Base-by-base conservation (phyloP, 1,140 invertebrate species). In the Drosophila novamexicana region DNA sequence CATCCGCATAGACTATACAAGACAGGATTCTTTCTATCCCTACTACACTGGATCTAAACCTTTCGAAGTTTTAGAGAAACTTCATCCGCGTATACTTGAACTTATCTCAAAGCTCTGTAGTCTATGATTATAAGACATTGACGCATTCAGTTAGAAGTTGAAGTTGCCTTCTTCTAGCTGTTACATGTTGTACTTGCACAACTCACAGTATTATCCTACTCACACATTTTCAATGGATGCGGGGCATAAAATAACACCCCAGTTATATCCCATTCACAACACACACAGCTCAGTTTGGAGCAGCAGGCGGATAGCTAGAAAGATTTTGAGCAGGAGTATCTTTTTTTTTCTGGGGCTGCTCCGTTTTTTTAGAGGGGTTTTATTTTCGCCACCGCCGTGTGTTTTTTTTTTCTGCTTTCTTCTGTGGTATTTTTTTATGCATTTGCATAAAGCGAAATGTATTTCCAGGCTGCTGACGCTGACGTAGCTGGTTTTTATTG, bases 381-480 rank as follows among this genome's bases (percentile, higher is more conserved):
- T 58, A 22, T 56, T 67, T 67, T 58, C 22, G 37, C 37, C 22
- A 56, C 32, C 44, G 50, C 67, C 18, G 1, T 18, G 18, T 18
- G 44, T 56, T 63, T 75, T 37, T 64, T 64, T 68, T 54, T 53
- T 74, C 49, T 52, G 39, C 16, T n/a, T 5, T 1, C n/a, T 22
- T 36, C 18, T 68, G 34, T 68, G 47, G 39, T 72, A 57, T 81
- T 81, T 82, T 85, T 77, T 84, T 54, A 63, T 88, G 74, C 74
- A 84, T 88, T 89, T 83, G 83, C 83, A 86, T 86, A 86, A 79
- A 82, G 79, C 76, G 66, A 79, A 88, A 89, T 89, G 67, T 80
- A 80, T 89, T 88, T 88, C 61, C 77, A 79, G 67, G 67, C 74
- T 83, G 79, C 75, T 81, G 47, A 16, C 40, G 57, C 62, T 66